These are phyloP conservation scores for Hydrochoerus hydrochaeris DNA, from an alignment of 2,113 vertebrate genomes.

Conservation along the genomic window DNA sequence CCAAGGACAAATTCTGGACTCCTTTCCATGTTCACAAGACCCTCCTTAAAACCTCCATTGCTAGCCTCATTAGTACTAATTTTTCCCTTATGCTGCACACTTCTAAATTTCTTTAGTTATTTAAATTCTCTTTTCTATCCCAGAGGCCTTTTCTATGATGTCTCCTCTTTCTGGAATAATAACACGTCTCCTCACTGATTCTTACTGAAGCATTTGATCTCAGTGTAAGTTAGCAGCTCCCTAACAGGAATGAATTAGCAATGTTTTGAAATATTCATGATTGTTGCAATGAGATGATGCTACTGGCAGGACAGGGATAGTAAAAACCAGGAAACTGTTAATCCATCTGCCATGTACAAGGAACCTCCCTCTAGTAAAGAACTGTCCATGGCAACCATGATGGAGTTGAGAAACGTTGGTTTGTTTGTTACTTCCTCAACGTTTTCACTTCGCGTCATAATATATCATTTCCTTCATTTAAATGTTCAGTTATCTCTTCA, in stretches of 20 bases:
- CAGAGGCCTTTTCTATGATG: neutral
- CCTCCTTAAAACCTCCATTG: neutral
- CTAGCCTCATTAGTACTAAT: neutral
- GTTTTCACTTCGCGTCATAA: neutral
- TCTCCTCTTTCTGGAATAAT: neutral
- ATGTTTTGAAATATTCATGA: neutral
- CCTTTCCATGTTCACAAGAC: neutral
- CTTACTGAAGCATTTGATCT: neutral
- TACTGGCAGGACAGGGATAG: neutral
- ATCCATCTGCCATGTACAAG: neutral
- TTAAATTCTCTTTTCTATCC: neutral
- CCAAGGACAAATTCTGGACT: neutral
- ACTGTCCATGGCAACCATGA: neutral
- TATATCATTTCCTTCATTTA: neutral
- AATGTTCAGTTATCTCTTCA: constrained; percentile 31
- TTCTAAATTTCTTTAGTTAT: neutral
- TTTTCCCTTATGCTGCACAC: neutral
- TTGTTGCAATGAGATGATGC: neutral
- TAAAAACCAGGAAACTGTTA: neutral
- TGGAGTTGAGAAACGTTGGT: neutral
- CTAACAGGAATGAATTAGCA: neutral
- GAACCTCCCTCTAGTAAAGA: neutral
- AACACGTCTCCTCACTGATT: neutral
- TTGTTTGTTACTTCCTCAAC: neutral
- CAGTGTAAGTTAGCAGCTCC: neutral